Evolutionary conservation across 1,140 invertebrate genomes (phyloP).

Genomic region (Nephila pilipes): DNA sequence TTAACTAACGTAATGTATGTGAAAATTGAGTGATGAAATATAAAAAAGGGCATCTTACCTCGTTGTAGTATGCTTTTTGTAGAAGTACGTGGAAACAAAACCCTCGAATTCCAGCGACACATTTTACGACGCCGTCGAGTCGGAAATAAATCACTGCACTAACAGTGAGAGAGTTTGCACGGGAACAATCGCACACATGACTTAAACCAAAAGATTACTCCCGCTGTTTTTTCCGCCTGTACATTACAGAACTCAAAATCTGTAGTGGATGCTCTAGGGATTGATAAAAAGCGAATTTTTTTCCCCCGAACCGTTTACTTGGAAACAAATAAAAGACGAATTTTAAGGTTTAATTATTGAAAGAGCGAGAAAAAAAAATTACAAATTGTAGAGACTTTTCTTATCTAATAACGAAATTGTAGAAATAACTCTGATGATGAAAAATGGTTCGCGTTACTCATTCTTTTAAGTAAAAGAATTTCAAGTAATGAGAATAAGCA

Average conservation of each 20-base stretch:
- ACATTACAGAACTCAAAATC: constrained; percentile 10
- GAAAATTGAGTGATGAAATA: neutral
- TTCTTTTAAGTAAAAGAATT: too few species aligned
- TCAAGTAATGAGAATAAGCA: too few species aligned
- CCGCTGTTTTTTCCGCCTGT: neutral
- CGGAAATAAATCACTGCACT: constrained; percentile 46
- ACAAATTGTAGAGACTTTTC: too few species aligned
- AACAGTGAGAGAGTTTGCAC: constrained; percentile 14
- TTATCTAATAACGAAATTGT: too few species aligned
- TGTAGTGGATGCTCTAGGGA: neutral
- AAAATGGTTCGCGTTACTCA: too few species aligned
- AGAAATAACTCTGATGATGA: too few species aligned
- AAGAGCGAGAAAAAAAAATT: too few species aligned
- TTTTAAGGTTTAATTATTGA: neutral
- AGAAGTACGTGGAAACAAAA: constrained; percentile 20
- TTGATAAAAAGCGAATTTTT: neutral
- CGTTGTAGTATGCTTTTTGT: neutral
- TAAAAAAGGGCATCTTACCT: constrained; percentile 35
- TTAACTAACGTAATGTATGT: neutral
- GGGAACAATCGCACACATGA: constrained; percentile 46
- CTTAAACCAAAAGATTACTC: constrained; percentile 48
- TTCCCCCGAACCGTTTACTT: neutral
- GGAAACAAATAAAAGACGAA: neutral
- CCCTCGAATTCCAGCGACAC: constrained; percentile 26
- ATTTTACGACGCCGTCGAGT: constrained; percentile 52